Percentiles rank a stretch among this genome's conserved stretches.
These are phyloP conservation scores for Lithophane semibrunnea DNA, from an alignment of 2,888 invertebrate genomes.

Conservation along the genomic window DNA sequence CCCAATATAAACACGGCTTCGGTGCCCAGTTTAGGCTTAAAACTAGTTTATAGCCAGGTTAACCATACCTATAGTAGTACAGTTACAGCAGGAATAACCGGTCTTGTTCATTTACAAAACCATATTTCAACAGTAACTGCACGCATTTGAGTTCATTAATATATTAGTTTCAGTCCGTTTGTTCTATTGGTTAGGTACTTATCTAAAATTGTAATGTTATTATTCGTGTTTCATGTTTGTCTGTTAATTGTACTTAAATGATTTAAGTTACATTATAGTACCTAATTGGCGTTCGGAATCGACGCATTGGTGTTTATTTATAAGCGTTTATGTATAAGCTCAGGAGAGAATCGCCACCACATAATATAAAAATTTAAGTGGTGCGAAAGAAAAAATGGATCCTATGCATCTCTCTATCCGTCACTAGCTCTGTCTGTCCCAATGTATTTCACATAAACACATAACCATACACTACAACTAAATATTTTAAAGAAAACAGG, in stretches of 20 bases:
- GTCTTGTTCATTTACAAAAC: conserved; percentile 18
- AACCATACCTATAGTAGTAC: conserved; percentile 6
- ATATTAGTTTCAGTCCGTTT: conserved; percentile 35
- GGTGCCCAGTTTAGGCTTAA: conserved; percentile 9
- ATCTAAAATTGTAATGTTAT: conserved; percentile 13
- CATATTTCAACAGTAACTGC: conserved; percentile 26
- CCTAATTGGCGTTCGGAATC: conserved; percentile 27
- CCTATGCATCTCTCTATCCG: conserved; percentile 69
- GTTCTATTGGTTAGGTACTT: conserved; percentile 23
- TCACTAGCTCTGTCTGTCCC: conserved; percentile 71
- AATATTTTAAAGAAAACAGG: conserved; percentile 82
- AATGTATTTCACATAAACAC: conserved; percentile 42
- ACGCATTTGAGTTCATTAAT: conserved; percentile 39
- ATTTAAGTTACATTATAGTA: conserved; percentile 29
- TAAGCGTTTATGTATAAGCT: conserved; percentile 36
- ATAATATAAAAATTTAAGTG: conserved; percentile 23
- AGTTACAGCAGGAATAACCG: conserved; percentile 15
- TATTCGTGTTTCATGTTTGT: conserved; percentile 32
- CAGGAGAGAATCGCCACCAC: conserved; percentile 18
- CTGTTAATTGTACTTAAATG: conserved; percentile 36
- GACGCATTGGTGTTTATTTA: conserved; percentile 40
- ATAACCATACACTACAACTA: conserved; percentile 52
- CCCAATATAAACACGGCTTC: background rate
- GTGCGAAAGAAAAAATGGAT: conserved; percentile 26
- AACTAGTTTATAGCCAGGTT: conserved; percentile 8